These are phyloP conservation scores for Tokudaia muenninki DNA, from an alignment of 2,797 vertebrate species.

Conservation along the genomic window DNA sequence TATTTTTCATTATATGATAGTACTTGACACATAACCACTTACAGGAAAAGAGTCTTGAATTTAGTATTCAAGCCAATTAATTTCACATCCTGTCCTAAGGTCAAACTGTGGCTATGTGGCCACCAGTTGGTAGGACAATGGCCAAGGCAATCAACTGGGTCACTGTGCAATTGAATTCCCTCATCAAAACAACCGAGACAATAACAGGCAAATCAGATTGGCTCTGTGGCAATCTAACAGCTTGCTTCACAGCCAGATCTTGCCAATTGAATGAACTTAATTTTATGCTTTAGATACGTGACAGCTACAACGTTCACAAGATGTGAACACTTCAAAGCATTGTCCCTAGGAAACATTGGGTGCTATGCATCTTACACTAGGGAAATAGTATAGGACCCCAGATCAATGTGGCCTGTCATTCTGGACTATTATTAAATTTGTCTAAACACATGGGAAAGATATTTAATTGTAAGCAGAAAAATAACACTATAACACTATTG, in stretches of 20 bases:
- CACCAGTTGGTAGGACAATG: conserved; percentile 62
- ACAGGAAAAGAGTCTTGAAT: conserved; percentile 54
- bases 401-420: background rate
- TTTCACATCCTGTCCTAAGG: conserved; percentile 69
- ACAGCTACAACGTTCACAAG: background rate
- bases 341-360: background rate
- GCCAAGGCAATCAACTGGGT: conserved; percentile 63
- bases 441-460: background rate
- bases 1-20: conserved; percentile 64
- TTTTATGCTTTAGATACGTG: conserved; percentile 54
- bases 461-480: background rate
- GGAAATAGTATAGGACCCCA: background rate
- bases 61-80: conserved; percentile 63
- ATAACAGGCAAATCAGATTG: conserved; percentile 56
- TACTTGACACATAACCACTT: conserved; percentile 72
- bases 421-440: background rate
- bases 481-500: background rate
- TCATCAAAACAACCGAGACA: conserved; percentile 65
- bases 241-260: conserved; percentile 58
- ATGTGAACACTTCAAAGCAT: background rate
- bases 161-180: conserved; percentile 48
- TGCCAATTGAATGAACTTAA: conserved; percentile 67
- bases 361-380: background rate
- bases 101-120: conserved; percentile 47
- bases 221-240: conserved; percentile 65